A percentile compares a stretch with the other conserved stretches of the same genome.
phyloP scores from a whole-genome alignment of 2,888 invertebrate genomes.

The Monochamus alternatus region DNA sequence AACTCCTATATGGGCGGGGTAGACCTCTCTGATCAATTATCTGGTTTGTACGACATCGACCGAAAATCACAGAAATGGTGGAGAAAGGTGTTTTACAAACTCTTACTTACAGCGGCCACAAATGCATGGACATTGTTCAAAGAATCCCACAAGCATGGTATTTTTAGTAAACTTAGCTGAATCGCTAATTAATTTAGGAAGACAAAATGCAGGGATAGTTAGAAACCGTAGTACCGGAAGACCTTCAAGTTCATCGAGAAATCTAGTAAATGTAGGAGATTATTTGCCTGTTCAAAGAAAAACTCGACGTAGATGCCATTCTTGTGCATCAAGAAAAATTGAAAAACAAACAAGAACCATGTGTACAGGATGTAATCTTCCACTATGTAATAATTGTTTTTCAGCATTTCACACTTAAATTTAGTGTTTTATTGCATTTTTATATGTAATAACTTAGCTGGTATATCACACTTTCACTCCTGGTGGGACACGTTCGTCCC shows the following conservation, averaged over 20 bases:
- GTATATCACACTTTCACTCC: too few species aligned
- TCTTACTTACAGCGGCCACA: not conserved
- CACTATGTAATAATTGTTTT: constrained; percentile 7
- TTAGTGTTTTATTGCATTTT: too few species aligned
- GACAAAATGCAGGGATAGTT: not conserved
- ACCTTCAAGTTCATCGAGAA: not conserved
- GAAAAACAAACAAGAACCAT: not conserved
- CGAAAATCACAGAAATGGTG: not conserved
- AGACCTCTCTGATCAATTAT: not conserved
- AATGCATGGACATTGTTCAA: not conserved
- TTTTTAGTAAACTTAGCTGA: not conserved
- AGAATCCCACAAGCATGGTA: too few species aligned
- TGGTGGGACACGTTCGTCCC: too few species aligned
- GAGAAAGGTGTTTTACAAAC: not conserved
- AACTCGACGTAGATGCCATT: too few species aligned
- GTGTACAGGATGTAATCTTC: not conserved
- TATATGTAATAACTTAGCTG: too few species aligned
- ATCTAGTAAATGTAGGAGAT: too few species aligned
- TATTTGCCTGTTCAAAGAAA: too few species aligned
- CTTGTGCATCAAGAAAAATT: not conserved
- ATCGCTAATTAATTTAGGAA: not conserved
- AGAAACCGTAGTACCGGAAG: not conserved
- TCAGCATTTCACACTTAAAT: too few species aligned
- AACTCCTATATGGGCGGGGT: not conserved
- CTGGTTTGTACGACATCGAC: not conserved